These are phyloP conservation scores for Silurus glanis DNA, from an alignment of 2,113 vertebrate genomes.

Conservation along the genomic window DNA sequence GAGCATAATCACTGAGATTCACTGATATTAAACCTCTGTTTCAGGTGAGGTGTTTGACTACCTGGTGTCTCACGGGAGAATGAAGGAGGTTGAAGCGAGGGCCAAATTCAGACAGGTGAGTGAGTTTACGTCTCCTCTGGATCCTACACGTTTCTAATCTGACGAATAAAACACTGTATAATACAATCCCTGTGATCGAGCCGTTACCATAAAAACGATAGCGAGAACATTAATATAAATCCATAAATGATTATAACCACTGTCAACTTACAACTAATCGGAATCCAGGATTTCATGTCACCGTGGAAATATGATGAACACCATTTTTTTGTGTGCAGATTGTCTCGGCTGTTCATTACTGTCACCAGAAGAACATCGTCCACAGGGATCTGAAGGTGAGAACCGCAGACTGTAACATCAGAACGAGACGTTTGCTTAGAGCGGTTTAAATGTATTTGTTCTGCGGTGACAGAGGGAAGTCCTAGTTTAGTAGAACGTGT, in stretches of 20 bases:
- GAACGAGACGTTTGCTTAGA: background rate
- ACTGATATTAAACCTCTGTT: background rate
- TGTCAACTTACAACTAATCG: background rate
- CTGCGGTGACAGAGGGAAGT: background rate
- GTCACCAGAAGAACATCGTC: conserved; percentile 93
- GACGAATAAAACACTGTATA: background rate
- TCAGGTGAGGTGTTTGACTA: conserved; percentile 88
- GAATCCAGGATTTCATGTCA: background rate
- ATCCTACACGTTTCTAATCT: background rate
- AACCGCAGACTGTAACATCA: background rate
- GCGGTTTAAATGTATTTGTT: background rate
- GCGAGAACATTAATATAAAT: too few species aligned
- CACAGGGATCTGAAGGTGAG: conserved; percentile 89
- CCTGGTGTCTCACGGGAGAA: conserved; percentile 92
- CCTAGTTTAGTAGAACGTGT: background rate
- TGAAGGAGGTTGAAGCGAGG: conserved; percentile 94
- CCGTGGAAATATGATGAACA: background rate
- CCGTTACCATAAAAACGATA: too few species aligned
- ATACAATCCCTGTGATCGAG: too few species aligned
- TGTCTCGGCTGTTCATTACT: conserved; percentile 91
- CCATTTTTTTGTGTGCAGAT: conserved; percentile 70
- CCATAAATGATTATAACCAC: background rate
- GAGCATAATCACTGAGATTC: background rate
- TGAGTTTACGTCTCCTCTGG: background rate
- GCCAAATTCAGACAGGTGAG: conserved; percentile 79